Evolutionary conservation across 2,888 invertebrate genomes (phyloP).

Genomic region (Incurvaria masculella): DNA sequence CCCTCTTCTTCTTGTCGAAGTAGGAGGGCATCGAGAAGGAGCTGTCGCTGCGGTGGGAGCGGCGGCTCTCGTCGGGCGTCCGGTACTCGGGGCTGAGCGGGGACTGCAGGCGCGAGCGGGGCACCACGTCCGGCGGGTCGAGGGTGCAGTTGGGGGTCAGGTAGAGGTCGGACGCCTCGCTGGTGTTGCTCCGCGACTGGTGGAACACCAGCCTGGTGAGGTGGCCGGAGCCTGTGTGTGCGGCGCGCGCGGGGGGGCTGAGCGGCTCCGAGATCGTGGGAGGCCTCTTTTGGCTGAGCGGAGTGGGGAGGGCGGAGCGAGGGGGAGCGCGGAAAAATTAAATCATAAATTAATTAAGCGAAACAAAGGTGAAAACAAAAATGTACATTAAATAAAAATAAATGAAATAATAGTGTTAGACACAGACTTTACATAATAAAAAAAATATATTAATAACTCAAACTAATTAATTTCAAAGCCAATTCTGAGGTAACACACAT

Average conservation of each 20-base stretch:
- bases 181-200: slow-evolving; percentile 23
- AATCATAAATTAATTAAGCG: slow-evolving; percentile 13
- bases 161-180: slow-evolving; percentile 32
- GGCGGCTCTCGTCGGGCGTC: slow-evolving; percentile 11
- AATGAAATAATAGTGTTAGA: slow-evolving; percentile 21
- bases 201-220: slow-evolving; percentile 30
- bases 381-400: slow-evolving; percentile 21
- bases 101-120: slow-evolving; percentile 18
- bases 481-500: too few relatives aligned
- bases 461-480: too few relatives aligned
- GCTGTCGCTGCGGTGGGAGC: slow-evolving; percentile 22
- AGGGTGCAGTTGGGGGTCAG: slow-evolving; percentile 38
- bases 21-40: slow-evolving; percentile 47
- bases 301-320: not conserved
- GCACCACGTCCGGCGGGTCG: slow-evolving; percentile 34
- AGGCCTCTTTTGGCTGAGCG: not conserved
- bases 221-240: slow-evolving; percentile 23
- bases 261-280: too few relatives aligned
- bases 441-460: too few relatives aligned
- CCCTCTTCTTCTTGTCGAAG: slow-evolving; percentile 40
- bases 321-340: slow-evolving; percentile 17
- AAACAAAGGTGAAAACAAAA: slow-evolving; percentile 6
- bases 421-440: not conserved
- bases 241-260: slow-evolving; percentile 14
- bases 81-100: slow-evolving; percentile 16